Evolutionary conservation across 92 coral and sea anemone species (phyloP), one percentile per base, ranked within the genome.

Genomic region (Anthopleura xanthogrammica): DNA sequence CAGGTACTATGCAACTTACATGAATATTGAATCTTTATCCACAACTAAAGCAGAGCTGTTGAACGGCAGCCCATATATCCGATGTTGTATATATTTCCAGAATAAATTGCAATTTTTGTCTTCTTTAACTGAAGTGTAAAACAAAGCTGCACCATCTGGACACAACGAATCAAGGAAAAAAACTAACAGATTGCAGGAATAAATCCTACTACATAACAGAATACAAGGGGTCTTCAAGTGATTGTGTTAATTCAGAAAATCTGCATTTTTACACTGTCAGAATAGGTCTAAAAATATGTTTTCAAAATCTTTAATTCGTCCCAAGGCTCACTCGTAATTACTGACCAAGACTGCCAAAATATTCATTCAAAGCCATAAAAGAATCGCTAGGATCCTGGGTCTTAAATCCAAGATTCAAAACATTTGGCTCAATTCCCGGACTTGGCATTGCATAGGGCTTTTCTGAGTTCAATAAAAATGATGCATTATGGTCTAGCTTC

Each of bases 61-160:
- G 90, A 96, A 96, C 7, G 99, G 98, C 75, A 96, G 88, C 65
- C 99, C 99, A 86, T 96, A 96, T 74, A 96, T 90, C 85, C 90
- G 90, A 95, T 96, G 99, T 41, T 89, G 93, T 85, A 96, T 85
- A 89, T 96, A 96, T 87, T 89, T 94, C 87, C 87, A 88, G 79
- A 96, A 90, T 80, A 96, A 80, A 80, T 87, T 90, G 91, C 98
- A 96, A 82, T 96, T 96, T 85, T 96, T 96, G 86, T 95, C 91
- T 89, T 96, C 99, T 89, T 96, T 96, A 17, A 94, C 99, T 9
- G 99, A 96, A 7, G 99, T 96, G 90, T 96, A 96, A 83, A 96
- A 90, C 86, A 96, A 85, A 17, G 95, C 91, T 16, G 99, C 99
- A 79, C 99, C 99, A 96, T 96, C 99, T 96, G 73, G 11, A 19